Evolutionary conservation across 2,113 vertebrate species (phyloP), one percentile per base, ranked within the genome.

Genomic region (Himantopus leucocephalus): DNA sequence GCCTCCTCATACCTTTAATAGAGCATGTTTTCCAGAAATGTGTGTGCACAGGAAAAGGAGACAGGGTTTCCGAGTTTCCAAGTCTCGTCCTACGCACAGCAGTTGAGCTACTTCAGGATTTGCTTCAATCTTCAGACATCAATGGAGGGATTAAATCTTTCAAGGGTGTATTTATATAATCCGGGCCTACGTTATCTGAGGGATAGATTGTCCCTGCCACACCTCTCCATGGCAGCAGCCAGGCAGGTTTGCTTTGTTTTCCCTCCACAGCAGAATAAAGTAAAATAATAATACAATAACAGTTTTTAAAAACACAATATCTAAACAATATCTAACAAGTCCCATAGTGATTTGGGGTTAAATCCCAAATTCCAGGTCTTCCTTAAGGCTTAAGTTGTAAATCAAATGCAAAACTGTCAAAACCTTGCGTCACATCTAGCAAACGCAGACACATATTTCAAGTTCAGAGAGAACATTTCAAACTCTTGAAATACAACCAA

Each of bases 381-480:
- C 80, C 83, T 72, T 91, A 89, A 78, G 52, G 76, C 58, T 92
- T 68, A 71, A 52, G 6, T 78, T 60, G 63, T n/a, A 90, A 91
- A 77, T 76, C 60, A 85, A 89, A 73, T 26, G 24, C 70, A 87
- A 88, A 94, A 82, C 71, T 53, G 74, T 77, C 66, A 82, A 94
- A 94, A 60, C 29, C 53, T 93, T 93, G 72, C 17, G 0, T 84
- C 94, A 95, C 73, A 84, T 81, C 47, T 41, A 71, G 84, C 63
- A 96, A 95, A 89, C 47, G 41, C 53, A 87, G 68, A 52, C 60
- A 81, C 23, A 58, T 66, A 88, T 77, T 96, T 95, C 64, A 86
- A 91, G 86, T 37, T 62, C 39, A 86, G 30, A 56, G 91, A 91
- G 56, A 81, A 89, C 72, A 89, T 74, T 95, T 91, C 72, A 89